Conservation (phyloP, 2,888 invertebrate species). For the Cistogaster globosa region DNA sequence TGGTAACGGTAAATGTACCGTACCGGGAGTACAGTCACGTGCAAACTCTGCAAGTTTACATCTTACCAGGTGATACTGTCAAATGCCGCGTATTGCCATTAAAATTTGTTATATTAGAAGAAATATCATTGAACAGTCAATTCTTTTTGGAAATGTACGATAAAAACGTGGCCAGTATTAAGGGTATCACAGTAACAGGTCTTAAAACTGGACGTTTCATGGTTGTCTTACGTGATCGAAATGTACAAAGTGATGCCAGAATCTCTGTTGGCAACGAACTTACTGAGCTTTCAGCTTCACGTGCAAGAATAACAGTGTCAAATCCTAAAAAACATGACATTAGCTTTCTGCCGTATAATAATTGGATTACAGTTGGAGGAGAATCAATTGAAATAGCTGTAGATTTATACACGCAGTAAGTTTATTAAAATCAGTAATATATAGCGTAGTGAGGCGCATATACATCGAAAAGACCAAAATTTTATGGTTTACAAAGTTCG, state of each 20-base stretch:
- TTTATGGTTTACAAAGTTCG: no score
- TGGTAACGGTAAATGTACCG: conserved; percentile 86
- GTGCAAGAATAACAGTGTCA: conserved; percentile 88
- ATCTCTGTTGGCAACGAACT: conserved; percentile 79
- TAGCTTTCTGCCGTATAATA: conserved; percentile 88
- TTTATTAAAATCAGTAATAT: not conserved
- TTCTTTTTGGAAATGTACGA: conserved; percentile 89
- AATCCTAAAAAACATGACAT: conserved; percentile 87
- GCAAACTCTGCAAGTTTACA: conserved; percentile 86
- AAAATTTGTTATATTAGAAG: conserved; percentile 86
- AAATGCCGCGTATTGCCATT: conserved; percentile 88
- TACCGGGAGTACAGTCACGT: conserved; percentile 86
- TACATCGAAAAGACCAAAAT: no score
- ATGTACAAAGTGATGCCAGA: conserved; percentile 83
- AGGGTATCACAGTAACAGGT: conserved; percentile 84
- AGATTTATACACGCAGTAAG: conserved; percentile 80
- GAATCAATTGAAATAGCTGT: conserved; percentile 88
- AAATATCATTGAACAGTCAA: conserved; percentile 88
- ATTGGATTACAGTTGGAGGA: conserved; percentile 89
- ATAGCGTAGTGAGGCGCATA: no score
- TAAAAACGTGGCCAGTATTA: conserved; percentile 84
- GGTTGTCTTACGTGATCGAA: conserved; percentile 86
- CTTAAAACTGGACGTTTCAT: conserved; percentile 84
- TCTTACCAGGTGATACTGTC: conserved; percentile 91
- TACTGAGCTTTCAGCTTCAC: conserved; percentile 84